A percentile compares a stretch with the other conserved stretches of the same genome.
Evolutionary conservation across 2,113 vertebrate species (phyloP).

Genomic region (Nansenia antarctica): DNA sequence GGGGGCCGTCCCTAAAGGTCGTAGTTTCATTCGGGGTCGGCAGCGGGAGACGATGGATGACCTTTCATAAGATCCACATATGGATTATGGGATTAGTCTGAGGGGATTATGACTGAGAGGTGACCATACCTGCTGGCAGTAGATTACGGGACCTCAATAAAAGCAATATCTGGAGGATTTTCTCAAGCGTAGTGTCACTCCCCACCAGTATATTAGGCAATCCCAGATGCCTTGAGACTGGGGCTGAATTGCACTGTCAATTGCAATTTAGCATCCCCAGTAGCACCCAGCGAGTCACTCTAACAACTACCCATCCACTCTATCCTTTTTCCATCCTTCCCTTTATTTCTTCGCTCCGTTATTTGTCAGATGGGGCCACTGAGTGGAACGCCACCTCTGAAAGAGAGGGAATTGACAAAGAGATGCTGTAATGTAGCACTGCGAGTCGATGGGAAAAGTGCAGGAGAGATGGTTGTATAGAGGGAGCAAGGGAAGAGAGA

Average conservation of each 20-base stretch:
- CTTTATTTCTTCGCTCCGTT: conserved; percentile 4
- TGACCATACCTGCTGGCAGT: not conserved
- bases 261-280: conserved; percentile 3
- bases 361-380: too few species aligned
- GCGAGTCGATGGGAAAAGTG: conserved; percentile 22
- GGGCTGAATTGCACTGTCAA: not conserved
- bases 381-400: not conserved
- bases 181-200: not conserved
- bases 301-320: not conserved
- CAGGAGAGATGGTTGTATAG: not conserved
- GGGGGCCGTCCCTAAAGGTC: conserved; percentile 6
- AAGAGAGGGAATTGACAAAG: not conserved
- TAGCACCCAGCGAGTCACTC: conserved; percentile 16
- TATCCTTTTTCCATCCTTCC: not conserved
- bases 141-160: not conserved
- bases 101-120: not conserved
- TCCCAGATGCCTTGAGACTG: not conserved
- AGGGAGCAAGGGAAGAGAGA: not conserved
- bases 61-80: conserved; percentile 27
- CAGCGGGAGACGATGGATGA: not conserved
- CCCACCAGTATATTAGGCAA: not conserved
- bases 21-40: conserved; percentile 23
- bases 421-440: conserved; percentile 2
- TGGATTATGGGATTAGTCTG: conserved; percentile 4
- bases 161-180: not conserved